phyloP scores from a whole-genome alignment of 2,797 vertebrate genomes.

The Choloepus didactylus region DNA sequence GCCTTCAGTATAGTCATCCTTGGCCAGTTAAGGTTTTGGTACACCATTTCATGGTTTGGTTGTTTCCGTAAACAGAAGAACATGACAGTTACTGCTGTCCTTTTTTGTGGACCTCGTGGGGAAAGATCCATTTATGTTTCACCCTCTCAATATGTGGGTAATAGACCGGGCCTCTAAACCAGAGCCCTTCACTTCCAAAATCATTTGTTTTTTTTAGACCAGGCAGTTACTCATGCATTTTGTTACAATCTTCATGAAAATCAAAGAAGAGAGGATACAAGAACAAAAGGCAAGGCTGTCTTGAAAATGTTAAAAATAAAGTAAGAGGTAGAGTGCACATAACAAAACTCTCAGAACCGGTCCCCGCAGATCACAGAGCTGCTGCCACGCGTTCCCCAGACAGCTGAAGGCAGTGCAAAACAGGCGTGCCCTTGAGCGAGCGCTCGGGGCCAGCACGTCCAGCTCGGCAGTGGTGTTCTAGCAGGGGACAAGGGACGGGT shows the following conservation, averaged over 20 bases:
- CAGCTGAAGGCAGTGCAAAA: not conserved
- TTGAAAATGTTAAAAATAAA: not conserved
- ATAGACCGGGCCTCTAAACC: not conserved
- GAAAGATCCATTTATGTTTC: not conserved
- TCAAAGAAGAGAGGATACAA: not conserved
- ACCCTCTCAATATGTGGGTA: not conserved
- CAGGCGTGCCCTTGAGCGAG: not conserved
- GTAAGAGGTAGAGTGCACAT: not conserved
- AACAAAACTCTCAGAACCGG: not conserved
- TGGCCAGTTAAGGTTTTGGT: not conserved
- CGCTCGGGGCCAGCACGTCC: not conserved
- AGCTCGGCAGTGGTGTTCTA: not conserved
- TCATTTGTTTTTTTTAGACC: not conserved
- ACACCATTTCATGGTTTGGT: not conserved
- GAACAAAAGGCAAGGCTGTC: not conserved
- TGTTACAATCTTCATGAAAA: slow-evolving; percentile 5
- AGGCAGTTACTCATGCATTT: not conserved
- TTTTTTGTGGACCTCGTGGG: not conserved
- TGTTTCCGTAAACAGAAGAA: not conserved
- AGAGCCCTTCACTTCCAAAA: not conserved
- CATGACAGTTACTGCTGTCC: not conserved
- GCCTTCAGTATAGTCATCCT: not conserved
- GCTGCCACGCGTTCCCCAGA: not conserved
- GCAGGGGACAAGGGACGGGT: not conserved
- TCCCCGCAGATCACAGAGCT: not conserved